Percentiles rank a stretch among this genome's conserved stretches.
These are phyloP conservation scores for Anastrepha obliqua DNA, from an alignment of 1,140 invertebrate genomes.

Conservation along the genomic window DNA sequence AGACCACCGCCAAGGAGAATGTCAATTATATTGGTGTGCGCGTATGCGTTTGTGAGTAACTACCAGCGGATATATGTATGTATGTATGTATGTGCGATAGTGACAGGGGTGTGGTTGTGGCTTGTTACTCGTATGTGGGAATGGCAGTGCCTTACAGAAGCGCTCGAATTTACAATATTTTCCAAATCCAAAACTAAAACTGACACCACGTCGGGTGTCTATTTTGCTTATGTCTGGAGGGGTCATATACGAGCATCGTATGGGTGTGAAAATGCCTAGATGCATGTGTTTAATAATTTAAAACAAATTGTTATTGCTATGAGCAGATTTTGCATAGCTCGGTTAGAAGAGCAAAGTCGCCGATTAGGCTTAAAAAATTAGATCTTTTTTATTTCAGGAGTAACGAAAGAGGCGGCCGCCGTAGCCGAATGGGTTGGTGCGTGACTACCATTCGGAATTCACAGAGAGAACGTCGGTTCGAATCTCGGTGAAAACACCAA, in stretches of 20 bases:
- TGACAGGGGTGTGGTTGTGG: neutral
- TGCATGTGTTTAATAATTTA: neutral
- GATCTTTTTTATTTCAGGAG: too few species aligned
- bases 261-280: neutral
- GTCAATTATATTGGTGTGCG: slow-evolving; percentile 20
- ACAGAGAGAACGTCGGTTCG: too few species aligned
- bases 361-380: too few species aligned
- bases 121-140: neutral
- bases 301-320: too few species aligned
- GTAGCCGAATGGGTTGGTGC: too few species aligned
- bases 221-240: neutral
- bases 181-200: neutral
- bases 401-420: too few species aligned
- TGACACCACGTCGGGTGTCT: neutral
- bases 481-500: too few species aligned
- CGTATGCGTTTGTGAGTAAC: neutral
- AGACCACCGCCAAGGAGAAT: slow-evolving; percentile 50
- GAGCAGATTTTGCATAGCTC: too few species aligned
- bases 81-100: neutral
- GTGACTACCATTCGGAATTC: too few species aligned
- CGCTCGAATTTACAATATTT: neutral
- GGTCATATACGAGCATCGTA: neutral
- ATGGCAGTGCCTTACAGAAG: neutral
- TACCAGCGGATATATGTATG: neutral
- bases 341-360: too few species aligned